Base-by-base conservation (phyloP, 1,140 invertebrate genomes). In the Coptotermes formosanus region DNA sequence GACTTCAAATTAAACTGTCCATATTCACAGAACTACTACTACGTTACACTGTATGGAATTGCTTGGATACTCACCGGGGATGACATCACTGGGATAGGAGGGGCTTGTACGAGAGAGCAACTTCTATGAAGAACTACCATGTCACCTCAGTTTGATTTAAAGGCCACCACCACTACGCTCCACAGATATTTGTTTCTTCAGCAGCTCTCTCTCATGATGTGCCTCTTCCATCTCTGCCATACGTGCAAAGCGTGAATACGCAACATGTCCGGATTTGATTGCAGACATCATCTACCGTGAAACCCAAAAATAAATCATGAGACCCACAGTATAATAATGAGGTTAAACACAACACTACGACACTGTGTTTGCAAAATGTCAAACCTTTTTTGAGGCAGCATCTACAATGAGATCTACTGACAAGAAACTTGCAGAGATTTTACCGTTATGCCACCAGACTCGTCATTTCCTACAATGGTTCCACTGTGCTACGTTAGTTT, bases 151-250 rank as follows among this genome's bases (percentile, higher is more conserved):
- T 30, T 45, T 52, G n/a, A n/a, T 43, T 95, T 96, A 97, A 87
- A 99, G 91, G 87, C 98, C 98, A 89, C 98, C 98, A 2, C 98
- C 97, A 89, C 97, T 98, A 88, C 98, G 93, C 90, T 99, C 97
- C 2, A 99, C 97, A 55, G 95, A 94, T 88, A 98, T 97, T 89
- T 96, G 94, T 90, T 94, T 95, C 89, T 95, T 96, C 44, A 95
- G 90, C 85, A 91, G 90, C 88, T 95, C 95, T 88, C 94, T 93
- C 88, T 96, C 95, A 86, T 95, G 94, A 87, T 96, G 93, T 83
- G 95, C 94, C 89, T 97, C 96, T 89, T 97, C 96, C 92, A 97
- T 93, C 90, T 98, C 96, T 0, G 97, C 97, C 94, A 98, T 97
- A 88, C 95, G 93, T 1, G 97, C 98, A 89, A 99, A 98, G 87